A percentile compares a stretch with the other conserved stretches of the same genome.
These are phyloP conservation scores for Ispidina picta DNA, from an alignment of 2,797 vertebrate genomes.

Conservation along the genomic window DNA sequence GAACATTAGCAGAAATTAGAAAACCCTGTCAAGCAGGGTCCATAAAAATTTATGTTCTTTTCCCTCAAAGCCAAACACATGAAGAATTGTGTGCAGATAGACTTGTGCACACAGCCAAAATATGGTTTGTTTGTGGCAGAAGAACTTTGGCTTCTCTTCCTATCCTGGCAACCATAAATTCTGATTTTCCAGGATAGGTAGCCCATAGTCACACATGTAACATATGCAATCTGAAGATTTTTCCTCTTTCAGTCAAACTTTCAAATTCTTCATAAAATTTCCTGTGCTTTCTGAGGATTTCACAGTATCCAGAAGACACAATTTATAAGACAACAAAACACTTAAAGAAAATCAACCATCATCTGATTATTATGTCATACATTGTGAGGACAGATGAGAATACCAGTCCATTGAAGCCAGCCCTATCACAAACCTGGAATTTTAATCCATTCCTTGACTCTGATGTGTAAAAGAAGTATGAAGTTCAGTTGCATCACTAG, in stretches of 20 bases:
- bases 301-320: neutral
- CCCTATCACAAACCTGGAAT: neutral
- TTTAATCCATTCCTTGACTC: neutral
- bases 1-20: neutral
- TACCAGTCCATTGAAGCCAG: neutral
- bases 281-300: neutral
- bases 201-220: neutral
- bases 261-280: neutral
- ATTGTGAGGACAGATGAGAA: neutral
- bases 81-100: neutral
- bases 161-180: neutral
- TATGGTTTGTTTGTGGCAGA: neutral
- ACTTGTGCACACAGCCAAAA: neutral
- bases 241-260: neutral
- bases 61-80: neutral
- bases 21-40: neutral
- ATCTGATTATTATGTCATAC: neutral
- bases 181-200: neutral
- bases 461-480: neutral
- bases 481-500: neutral
- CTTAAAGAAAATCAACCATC: neutral
- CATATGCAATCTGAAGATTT: neutral
- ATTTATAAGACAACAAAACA: neutral
- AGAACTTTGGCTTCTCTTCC: neutral
- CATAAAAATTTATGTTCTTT: neutral